A percentile compares a stretch with the other conserved stretches of the same genome.
phyloP scores from a whole-genome alignment of 1,140 invertebrate species.

The Drosophila miranda region DNA sequence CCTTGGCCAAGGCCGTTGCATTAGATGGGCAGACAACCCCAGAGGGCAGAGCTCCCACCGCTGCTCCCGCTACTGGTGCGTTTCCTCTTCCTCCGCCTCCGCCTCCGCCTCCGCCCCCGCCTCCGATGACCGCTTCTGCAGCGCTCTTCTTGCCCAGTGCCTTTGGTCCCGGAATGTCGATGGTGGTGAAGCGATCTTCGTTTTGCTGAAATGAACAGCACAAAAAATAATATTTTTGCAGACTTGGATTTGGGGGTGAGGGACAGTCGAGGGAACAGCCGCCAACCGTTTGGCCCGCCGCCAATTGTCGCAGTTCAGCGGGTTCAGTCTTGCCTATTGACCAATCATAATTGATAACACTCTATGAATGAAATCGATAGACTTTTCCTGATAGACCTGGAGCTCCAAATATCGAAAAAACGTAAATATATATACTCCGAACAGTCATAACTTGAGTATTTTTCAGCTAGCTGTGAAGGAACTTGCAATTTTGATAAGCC shows the following conservation, averaged over 20 bases:
- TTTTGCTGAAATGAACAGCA: constrained; percentile 52
- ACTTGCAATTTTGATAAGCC: too few relatives aligned
- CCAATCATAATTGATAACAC: too few relatives aligned
- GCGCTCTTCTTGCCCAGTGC: neutral
- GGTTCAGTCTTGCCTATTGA: neutral
- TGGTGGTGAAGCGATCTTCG: constrained; percentile 65
- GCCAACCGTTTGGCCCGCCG: constrained; percentile 47
- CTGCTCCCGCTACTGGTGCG: neutral
- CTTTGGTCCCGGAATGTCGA: constrained; percentile 32
- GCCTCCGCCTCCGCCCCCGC: neutral
- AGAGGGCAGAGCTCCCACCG: neutral
- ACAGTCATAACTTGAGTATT: too few relatives aligned
- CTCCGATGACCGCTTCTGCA: constrained; percentile 17
- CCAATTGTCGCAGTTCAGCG: constrained; percentile 44
- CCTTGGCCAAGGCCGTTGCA: constrained; percentile 42
- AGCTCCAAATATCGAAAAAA: too few relatives aligned
- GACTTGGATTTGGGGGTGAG: too few relatives aligned
- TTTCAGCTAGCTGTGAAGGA: too few relatives aligned
- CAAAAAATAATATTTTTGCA: constrained; percentile 10
- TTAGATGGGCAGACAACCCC: constrained; percentile 45
- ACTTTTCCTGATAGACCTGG: too few relatives aligned
- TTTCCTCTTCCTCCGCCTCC: neutral
- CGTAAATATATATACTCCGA: too few relatives aligned
- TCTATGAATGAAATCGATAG: too few relatives aligned
- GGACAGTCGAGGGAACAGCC: neutral